Base-by-base conservation (phyloP, 2,888 invertebrate genomes). In the Campoletis raptor region DNA sequence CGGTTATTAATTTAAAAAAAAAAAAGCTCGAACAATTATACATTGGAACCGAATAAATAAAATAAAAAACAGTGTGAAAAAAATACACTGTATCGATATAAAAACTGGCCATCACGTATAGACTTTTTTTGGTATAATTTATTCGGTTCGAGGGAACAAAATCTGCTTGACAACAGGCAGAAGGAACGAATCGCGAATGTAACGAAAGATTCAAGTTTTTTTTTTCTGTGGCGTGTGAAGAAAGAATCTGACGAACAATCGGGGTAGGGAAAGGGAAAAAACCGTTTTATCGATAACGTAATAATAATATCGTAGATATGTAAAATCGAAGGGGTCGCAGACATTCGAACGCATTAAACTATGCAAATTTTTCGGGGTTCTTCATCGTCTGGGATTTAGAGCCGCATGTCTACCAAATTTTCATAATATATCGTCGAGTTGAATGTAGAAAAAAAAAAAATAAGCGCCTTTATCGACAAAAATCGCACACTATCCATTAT, bases 151-250 rank as follows among this genome's bases (percentile, higher is more conserved):
- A n/a, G 79, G 67, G 61, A 54, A 67, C 30, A 37, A 74, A 67
- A 40, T 80, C 61, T 48, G 83, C 79, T 74, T 74, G 40, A 52
- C 83, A 69, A 84, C 83, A 80, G 42, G 40, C 67, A 48, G 18
- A 40, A 52, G 54, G 69, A 74, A 67, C 73, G 79, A 61, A 54
- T 40, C n/a, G 24, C 52, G 72, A 21, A 45, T 45, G 69, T 61
- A 48, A 21, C 30, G 54, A 37, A 24, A 36, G 45, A 83, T 74
- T 73, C 67, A 66, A 12, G 61, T 78, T 80, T 80, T 66, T 72
- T 78, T 42, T 15, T 1, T 30, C 2, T 57, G 64, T 83, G 30
- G 37, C 40, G 30, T 24, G 37, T 21, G n/a, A 30, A 66, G 40
- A 40, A 66, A 72, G 61, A n/a, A 73, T n/a, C 8, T 45, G 18